A percentile compares a stretch with the other conserved stretches of the same genome.
Conservation (phyloP, 35 echinoderm and acorn worm genomes). For the Amphiura filiformis region DNA sequence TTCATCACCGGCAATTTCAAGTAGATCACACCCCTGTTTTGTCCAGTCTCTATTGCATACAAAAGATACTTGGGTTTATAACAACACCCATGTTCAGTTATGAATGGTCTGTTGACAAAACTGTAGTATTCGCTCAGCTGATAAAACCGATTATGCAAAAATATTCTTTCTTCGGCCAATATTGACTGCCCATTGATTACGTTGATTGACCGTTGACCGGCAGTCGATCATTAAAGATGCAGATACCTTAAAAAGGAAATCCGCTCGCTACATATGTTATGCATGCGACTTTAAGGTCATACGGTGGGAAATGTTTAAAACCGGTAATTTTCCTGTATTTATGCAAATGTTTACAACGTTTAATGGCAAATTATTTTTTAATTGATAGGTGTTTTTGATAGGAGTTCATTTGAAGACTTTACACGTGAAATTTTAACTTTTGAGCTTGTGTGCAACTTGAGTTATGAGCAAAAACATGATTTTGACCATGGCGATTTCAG, state of each 20-base stretch:
- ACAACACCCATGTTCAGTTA: not conserved
- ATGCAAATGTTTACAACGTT: too few species aligned
- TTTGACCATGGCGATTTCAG: not conserved
- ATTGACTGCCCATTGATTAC: too few species aligned
- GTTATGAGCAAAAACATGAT: not conserved
- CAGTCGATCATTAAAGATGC: not conserved
- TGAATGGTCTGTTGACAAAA: not conserved
- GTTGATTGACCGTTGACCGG: too few species aligned
- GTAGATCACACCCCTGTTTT: not conserved
- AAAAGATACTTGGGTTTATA: not conserved
- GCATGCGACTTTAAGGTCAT: not conserved
- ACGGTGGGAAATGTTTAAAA: too few species aligned
- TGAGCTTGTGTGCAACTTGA: not conserved
- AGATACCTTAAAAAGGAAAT: not conserved
- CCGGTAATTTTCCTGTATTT: too few species aligned
- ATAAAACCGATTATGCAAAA: not conserved
- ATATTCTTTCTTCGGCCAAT: not conserved
- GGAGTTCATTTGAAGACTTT: not conserved
- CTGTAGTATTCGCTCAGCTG: not conserved
- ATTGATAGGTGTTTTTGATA: not conserved
- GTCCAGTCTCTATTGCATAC: too few species aligned
- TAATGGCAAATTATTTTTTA: not conserved
- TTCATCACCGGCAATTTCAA: not conserved
- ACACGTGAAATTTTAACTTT: not conserved
- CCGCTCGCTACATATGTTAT: not conserved